Evolutionary conservation across 2,113 vertebrate species (phyloP).

Genomic region (Bucco capensis): DNA sequence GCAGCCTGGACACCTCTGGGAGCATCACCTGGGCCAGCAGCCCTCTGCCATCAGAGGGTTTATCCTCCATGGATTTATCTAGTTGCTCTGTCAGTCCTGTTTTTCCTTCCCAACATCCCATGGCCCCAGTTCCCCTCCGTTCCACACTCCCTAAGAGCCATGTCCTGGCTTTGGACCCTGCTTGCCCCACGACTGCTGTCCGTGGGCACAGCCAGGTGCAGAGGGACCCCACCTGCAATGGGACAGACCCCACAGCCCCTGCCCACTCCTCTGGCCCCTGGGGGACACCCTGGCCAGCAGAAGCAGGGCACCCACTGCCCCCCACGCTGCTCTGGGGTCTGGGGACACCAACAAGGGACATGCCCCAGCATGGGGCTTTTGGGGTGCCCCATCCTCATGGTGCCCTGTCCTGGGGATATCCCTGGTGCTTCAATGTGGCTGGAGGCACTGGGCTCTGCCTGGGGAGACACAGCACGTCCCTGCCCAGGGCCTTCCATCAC

Average conservation of each 20-base stretch:
- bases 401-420: not conserved
- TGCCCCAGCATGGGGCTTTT: fast-evolving
- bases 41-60: not conserved
- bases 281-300: not conserved
- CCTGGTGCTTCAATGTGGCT: not conserved
- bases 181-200: not conserved
- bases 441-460: not conserved
- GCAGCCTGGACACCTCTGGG: not conserved
- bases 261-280: fast-evolving
- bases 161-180: fast-evolving
- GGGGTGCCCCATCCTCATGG: not conserved
- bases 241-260: fast-evolving
- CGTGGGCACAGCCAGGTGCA: fast-evolving
- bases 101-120: not conserved
- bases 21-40: not conserved
- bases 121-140: fast-evolving
- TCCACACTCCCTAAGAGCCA: not conserved
- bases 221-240: fast-evolving
- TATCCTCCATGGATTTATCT: not conserved
- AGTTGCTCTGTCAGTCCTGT: not conserved
- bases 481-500: not conserved
- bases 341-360: fast-evolving
- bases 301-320: fast-evolving
- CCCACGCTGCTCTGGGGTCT: fast-evolving
- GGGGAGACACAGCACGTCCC: fast-evolving